Evolutionary conservation across 2,113 vertebrate genomes (phyloP).

Genomic region (Lonchura striata): DNA sequence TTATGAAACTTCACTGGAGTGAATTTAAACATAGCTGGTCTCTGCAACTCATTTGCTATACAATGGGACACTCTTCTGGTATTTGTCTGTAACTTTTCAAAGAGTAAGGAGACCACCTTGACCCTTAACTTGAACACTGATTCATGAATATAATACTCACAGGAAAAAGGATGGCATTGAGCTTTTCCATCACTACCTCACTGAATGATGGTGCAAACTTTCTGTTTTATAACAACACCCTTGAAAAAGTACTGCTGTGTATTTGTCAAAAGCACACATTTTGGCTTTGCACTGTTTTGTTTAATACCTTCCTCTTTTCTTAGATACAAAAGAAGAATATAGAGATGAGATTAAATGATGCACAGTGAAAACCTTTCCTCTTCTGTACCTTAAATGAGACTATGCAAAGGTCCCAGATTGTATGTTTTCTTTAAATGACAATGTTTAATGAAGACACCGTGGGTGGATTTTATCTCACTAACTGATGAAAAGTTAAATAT

Average conservation of each 20-base stretch:
- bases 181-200: background rate
- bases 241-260: background rate
- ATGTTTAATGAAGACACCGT: background rate
- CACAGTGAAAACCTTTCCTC: background rate
- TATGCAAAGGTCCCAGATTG: background rate
- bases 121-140: background rate
- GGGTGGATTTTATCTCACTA: background rate
- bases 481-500: background rate
- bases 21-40: background rate
- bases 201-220: background rate
- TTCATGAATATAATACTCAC: background rate
- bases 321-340: background rate
- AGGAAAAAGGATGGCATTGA: background rate
- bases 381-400: background rate
- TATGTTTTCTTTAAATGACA: background rate
- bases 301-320: background rate
- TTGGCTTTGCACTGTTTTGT: background rate
- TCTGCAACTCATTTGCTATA: background rate
- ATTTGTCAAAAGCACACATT: background rate
- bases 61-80: slow-evolving; percentile 41
- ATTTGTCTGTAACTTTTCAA: background rate
- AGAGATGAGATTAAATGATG: background rate
- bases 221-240: background rate
- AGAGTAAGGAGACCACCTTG: background rate
- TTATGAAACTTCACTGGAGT: background rate